A percentile compares a stretch with the other conserved stretches of the same genome.
phyloP scores from a whole-genome alignment of 2,797 vertebrate species.

The Arrhamphus sclerolepis region DNA sequence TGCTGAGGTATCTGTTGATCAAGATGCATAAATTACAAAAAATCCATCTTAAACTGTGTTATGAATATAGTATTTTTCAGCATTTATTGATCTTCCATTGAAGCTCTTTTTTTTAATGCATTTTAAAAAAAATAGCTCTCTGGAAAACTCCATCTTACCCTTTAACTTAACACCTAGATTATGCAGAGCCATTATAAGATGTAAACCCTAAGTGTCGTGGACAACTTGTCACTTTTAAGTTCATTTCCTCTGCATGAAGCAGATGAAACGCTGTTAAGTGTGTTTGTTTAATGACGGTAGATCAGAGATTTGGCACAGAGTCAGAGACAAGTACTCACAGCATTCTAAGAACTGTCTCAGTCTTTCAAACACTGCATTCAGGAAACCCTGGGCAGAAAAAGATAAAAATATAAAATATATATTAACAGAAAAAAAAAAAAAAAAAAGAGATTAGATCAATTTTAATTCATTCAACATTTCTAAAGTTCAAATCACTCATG shows the following conservation, averaged over 20 bases:
- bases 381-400: conserved; percentile 87
- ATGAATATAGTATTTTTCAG: too few relatives aligned
- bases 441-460: conserved; percentile 45
- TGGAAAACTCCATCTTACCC: neutral
- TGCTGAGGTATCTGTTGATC: too few relatives aligned
- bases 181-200: conserved; percentile 4
- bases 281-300: conserved; percentile 32
- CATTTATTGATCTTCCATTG: neutral
- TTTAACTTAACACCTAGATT: conserved; percentile 11
- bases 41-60: too few relatives aligned
- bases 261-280: conserved; percentile 12
- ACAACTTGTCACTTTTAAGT: conserved; percentile 12
- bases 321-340: conserved; percentile 85
- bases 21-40: too few relatives aligned
- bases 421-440: too few relatives aligned
- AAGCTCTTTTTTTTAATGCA: too few relatives aligned
- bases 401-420: too few relatives aligned
- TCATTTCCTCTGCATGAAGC: conserved; percentile 8
- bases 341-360: conserved; percentile 95
- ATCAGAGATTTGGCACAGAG: conserved; percentile 34
- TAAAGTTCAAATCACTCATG: conserved; percentile 42
- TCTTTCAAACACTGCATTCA: conserved; percentile 92
- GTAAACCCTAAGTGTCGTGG: too few relatives aligned
- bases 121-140: neutral
- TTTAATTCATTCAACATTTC: conserved; percentile 55